Conservation (phyloP, 2,797 vertebrate genomes). For the Coregonus ussuriensis region DNA sequence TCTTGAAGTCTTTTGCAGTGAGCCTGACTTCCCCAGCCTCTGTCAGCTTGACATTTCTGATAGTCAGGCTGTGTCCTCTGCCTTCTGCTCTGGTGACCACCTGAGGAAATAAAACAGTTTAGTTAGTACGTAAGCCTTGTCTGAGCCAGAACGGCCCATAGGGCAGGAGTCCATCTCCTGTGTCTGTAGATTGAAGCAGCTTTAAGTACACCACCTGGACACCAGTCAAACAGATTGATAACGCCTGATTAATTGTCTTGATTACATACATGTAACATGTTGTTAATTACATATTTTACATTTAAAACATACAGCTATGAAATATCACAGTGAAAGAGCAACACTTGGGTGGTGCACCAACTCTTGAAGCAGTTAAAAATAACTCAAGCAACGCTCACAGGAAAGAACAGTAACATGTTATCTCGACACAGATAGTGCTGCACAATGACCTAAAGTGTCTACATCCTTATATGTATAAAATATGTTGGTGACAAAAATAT, state of each 20-base stretch:
- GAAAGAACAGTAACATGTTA: slow-evolving; percentile 71
- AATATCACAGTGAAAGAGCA: not conserved
- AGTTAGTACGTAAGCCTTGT: not conserved
- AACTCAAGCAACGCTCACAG: slow-evolving; percentile 73
- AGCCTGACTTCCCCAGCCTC: slow-evolving; percentile 92
- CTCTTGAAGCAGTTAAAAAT: slow-evolving; percentile 83
- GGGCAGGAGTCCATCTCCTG: too few species aligned
- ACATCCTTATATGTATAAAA: slow-evolving; percentile 74
- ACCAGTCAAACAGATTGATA: not conserved
- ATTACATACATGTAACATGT: not conserved
- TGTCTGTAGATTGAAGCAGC: too few species aligned
- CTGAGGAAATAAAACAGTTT: slow-evolving; percentile 66
- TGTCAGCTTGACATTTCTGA: slow-evolving; percentile 87
- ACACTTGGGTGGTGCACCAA: slow-evolving; percentile 37
- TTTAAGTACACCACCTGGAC: too few species aligned
- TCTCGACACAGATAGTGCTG: slow-evolving; percentile 53
- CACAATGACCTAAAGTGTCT: slow-evolving; percentile 47
- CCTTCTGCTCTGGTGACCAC: slow-evolving; percentile 89
- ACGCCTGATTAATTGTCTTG: too few species aligned
- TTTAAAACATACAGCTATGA: not conserved
- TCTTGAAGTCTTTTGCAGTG: slow-evolving; percentile 90
- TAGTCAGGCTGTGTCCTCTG: slow-evolving; percentile 83
- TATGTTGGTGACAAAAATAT: slow-evolving; percentile 9
- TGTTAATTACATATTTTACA: not conserved
- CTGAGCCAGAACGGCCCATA: too few species aligned